phyloP scores from a whole-genome alignment of 1,140 invertebrate species.

The Drosophila subpulchrella region DNA sequence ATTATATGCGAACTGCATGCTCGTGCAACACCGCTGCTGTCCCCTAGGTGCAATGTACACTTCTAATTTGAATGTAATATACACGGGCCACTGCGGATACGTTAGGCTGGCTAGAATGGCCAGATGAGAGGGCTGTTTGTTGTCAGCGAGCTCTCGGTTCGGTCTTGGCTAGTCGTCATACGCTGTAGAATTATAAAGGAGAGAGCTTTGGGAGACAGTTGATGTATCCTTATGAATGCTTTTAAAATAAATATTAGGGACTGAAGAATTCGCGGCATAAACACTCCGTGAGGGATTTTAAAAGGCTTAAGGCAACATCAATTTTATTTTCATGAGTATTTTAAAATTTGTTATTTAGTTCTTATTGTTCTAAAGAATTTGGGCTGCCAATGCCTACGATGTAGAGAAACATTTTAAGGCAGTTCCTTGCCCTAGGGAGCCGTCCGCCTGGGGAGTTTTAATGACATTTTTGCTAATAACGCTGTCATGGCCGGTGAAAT shows the following conservation, averaged over 20 bases:
- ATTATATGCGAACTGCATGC: slow-evolving; percentile 64
- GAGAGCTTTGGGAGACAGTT: background rate
- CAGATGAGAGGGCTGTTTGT: slow-evolving; percentile 16
- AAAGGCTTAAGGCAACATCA: too few relatives aligned
- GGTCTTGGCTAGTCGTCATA: background rate
- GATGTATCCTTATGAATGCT: too few relatives aligned
- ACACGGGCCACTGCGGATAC: slow-evolving; percentile 47
- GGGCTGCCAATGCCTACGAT: too few relatives aligned
- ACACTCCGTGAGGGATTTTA: too few relatives aligned
- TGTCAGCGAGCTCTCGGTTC: slow-evolving; percentile 4
- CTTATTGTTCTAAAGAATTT: too few relatives aligned
- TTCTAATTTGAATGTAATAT: slow-evolving; percentile 79
- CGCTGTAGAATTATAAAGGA: background rate
- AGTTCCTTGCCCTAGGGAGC: background rate
- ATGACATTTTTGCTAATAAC: background rate
- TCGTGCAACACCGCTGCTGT: slow-evolving; percentile 38
- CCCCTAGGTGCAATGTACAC: slow-evolving; percentile 73
- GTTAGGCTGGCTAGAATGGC: slow-evolving; percentile 45
- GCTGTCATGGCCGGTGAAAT: background rate
- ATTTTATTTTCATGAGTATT: too few relatives aligned
- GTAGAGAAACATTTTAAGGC: background rate
- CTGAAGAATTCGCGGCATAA: too few relatives aligned
- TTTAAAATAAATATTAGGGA: too few relatives aligned
- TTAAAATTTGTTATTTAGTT: too few relatives aligned
- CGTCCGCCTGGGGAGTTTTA: background rate